These are phyloP conservation scores for Labeo catla DNA, from an alignment of 2,113 vertebrate species.

Conservation along the genomic window DNA sequence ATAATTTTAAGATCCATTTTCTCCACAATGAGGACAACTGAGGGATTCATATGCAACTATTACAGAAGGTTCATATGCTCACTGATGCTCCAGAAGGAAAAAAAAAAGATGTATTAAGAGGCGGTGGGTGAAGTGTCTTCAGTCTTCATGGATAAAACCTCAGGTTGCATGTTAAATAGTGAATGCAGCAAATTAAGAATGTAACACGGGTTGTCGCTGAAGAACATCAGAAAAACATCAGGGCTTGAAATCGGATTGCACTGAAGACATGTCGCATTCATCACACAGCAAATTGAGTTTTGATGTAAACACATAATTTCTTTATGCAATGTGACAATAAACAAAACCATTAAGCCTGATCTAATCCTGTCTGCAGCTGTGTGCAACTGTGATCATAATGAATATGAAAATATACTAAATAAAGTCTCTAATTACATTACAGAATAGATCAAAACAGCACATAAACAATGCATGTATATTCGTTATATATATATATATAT, in stretches of 20 bases:
- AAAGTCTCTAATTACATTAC: neutral
- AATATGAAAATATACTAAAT: neutral
- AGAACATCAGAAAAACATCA: neutral
- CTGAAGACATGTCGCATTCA: neutral
- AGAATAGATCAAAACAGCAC: neutral
- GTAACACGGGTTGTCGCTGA: too few species aligned
- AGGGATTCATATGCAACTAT: too few species aligned
- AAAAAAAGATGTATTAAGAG: too few species aligned
- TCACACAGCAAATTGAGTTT: neutral
- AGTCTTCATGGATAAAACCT: too few species aligned
- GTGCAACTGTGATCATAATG: neutral
- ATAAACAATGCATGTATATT: too few species aligned
- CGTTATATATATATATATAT: too few species aligned
- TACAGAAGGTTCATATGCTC: too few species aligned
- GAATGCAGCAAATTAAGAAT: neutral
- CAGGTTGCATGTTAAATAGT: too few species aligned
- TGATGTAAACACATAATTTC: neutral
- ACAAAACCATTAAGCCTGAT: neutral
- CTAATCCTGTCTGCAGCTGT: neutral
- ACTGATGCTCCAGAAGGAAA: too few species aligned
- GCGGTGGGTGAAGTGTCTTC: too few species aligned
- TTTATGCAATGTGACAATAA: neutral
- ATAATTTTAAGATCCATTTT: too few species aligned
- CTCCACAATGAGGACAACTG: too few species aligned
- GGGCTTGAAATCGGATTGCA: constrained; percentile 63